A percentile compares a stretch with the other conserved stretches of the same genome.
These are phyloP conservation scores for Microtus obscurus DNA, from an alignment of 2,797 vertebrate genomes.

Conservation along the genomic window DNA sequence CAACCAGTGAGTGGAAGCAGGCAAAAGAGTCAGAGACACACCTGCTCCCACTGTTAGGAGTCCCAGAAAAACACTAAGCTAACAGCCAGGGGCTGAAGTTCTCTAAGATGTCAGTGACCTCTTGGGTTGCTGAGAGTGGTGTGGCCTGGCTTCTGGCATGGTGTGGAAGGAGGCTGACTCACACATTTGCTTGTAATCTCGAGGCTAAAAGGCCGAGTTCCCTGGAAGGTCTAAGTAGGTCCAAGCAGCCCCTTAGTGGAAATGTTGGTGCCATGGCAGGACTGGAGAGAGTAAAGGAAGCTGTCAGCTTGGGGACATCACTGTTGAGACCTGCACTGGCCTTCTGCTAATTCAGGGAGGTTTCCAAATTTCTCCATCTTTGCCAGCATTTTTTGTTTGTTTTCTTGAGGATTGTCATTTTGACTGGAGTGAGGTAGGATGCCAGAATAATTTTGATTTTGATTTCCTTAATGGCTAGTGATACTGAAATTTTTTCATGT, in stretches of 20 bases:
- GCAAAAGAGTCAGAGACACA: neutral
- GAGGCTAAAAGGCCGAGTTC: neutral
- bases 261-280: neutral
- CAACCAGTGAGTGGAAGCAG: neutral
- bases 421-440: neutral
- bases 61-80: neutral
- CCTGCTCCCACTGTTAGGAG: neutral
- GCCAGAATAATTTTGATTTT: neutral
- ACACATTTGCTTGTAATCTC: neutral
- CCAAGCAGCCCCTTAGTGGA: neutral
- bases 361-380: neutral
- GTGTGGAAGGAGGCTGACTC: neutral
- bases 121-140: neutral
- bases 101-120: neutral
- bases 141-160: neutral
- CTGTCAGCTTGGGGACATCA: neutral
- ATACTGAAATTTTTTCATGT: neutral
- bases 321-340: neutral
- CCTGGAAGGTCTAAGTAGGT: neutral
- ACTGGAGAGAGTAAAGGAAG: neutral
- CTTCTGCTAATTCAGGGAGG: neutral
- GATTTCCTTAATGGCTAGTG: neutral
- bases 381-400: neutral
- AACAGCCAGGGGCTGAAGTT: neutral
- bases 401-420: neutral